Evolutionary conservation across 2,888 invertebrate genomes (phyloP), one percentile per base, ranked within the genome.

Genomic region (Dasysyrphus albostriatus): DNA sequence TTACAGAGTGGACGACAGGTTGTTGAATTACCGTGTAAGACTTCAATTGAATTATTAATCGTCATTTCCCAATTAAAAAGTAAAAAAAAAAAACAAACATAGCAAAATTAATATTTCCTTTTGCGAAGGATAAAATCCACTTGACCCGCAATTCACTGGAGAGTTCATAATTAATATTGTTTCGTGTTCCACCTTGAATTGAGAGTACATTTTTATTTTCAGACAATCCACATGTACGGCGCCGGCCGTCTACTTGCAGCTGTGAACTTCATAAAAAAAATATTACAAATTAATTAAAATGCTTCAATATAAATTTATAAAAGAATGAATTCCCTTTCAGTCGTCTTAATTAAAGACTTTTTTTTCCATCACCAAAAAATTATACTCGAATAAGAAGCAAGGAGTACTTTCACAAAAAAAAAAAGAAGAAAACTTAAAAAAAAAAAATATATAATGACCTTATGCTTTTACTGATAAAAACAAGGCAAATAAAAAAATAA

Each of bases 261-360:
- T 54, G 54, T 32, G 8, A 54, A 54, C 4, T 54, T 54, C 29
- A 54, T 54, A 44, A 16, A 54, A 51, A 12, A 54, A 51, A 12
- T 24, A 54, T 32, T 54, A 54, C 54, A 54, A 54, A 54, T 32
- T 32, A 54, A 54, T 54, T 54, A 54, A 54, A 54, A 54, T n/a
- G 29, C 54, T 54, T 54, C 54, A 54, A 54, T 24, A 24, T 24
- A 24, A 1, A 24, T 24, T 24, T 24, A 24, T 54, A 54, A 54
- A 29, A 54, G 54, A 29, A 54, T 54, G 14, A 54, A 32, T 54
- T 14, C 29, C 54, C 54, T 54, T 54, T 54, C 29, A 54, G 32
- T 14, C 32, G n/a, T 54, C 29, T 54, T 54, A 54, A 54, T 54
- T 54, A 54, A 54, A 32, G 32, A n/a, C 32, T 54, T 54, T 32